Evolutionary conservation across 2,888 invertebrate genomes (phyloP).

Genomic region (Noctuana brunneofusca): DNA sequence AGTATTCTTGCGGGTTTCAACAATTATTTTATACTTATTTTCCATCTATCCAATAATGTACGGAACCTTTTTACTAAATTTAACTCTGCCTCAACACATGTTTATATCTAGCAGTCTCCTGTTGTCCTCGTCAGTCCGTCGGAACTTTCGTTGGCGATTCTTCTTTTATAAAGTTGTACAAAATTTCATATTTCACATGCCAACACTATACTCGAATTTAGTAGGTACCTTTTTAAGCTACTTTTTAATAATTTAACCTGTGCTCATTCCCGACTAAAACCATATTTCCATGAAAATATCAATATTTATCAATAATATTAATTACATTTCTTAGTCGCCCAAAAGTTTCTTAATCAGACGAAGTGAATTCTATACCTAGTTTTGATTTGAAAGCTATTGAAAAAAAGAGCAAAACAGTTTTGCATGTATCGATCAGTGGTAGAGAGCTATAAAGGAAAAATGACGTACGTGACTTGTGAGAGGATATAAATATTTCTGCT

Average conservation of each 20-base stretch:
- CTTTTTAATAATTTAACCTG: not conserved
- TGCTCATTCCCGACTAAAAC: not conserved
- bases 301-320: no score
- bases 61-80: no score
- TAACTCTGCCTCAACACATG: no score
- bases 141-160: no score
- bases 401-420: not conserved
- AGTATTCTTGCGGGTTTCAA: not conserved
- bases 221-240: no score
- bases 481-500: not conserved
- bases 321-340: not conserved
- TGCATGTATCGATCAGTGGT: slow-evolving; percentile 7
- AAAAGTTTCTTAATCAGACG: not conserved
- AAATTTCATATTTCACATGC: no score
- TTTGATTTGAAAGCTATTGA: not conserved
- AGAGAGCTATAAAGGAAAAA: not conserved
- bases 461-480: not conserved
- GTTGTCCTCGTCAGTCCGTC: no score
- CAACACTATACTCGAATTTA: no score
- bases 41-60: no score
- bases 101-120: no score
- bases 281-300: not conserved
- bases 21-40: not conserved
- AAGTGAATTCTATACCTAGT: not conserved
- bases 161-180: no score